These are phyloP conservation scores for Eolophus roseicapilla DNA, from an alignment of 2,113 vertebrate species.

Conservation along the genomic window DNA sequence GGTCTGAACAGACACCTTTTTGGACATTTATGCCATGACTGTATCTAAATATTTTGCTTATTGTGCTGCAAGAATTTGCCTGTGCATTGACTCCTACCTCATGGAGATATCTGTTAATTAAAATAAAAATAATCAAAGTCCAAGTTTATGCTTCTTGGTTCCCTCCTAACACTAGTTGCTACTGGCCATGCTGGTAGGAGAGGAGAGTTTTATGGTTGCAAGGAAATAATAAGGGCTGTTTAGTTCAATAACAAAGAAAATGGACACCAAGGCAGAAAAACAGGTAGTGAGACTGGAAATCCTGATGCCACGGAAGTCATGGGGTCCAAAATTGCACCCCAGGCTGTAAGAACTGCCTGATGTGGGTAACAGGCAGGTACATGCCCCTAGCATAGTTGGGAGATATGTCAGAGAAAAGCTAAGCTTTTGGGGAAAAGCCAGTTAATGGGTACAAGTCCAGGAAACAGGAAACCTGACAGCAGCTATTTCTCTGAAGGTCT, in stretches of 20 bases:
- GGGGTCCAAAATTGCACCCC: too few relatives aligned
- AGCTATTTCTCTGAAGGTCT: background rate
- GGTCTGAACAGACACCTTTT: accelerated
- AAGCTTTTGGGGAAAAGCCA: background rate
- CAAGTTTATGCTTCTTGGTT: background rate
- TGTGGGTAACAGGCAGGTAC: background rate
- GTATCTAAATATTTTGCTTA: background rate
- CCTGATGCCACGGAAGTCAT: accelerated
- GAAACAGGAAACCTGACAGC: background rate
- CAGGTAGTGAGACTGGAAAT: background rate
- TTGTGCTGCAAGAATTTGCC: background rate
- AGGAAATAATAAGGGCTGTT: background rate
- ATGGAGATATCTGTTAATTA: background rate
- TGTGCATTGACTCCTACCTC: accelerated
- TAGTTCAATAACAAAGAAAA: background rate
- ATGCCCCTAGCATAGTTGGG: accelerated
- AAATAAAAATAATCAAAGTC: background rate
- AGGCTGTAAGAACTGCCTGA: background rate
- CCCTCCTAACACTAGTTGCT: background rate
- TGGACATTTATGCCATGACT: background rate
- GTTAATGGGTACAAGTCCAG: background rate
- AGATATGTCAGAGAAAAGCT: background rate
- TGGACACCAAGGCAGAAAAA: background rate
- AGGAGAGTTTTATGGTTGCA: background rate
- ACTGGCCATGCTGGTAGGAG: background rate